A percentile compares a stretch with the other conserved stretches of the same genome.
Evolutionary conservation across 2,797 vertebrate species (phyloP).

Genomic region (Propithecus deckenii): DNA sequence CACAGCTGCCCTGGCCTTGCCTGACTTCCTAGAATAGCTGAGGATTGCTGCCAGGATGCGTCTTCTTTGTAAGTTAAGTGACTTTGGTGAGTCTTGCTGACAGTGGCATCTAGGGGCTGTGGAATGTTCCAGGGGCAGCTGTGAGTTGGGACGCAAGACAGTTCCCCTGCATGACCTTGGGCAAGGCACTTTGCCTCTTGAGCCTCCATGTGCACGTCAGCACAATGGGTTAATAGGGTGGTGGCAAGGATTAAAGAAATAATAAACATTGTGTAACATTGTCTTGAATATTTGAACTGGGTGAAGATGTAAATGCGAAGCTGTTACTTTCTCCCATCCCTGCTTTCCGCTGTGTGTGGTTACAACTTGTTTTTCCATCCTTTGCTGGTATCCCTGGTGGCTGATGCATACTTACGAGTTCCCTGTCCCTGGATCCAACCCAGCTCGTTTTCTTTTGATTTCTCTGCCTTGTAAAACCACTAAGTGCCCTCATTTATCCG

Average conservation of each 20-base stretch:
- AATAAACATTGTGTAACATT: fast-evolving
- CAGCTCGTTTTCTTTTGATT: neutral
- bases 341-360: too few species aligned
- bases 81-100: neutral
- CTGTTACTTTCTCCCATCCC: neutral
- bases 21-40: neutral
- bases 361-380: neutral
- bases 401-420: fast-evolving
- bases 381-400: neutral
- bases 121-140: neutral
- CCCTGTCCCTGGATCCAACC: neutral
- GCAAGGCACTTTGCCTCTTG: neutral
- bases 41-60: neutral
- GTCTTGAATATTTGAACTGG: neutral
- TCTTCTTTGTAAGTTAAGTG: neutral
- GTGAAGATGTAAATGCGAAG: fast-evolving
- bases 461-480: neutral
- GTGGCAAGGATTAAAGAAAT: neutral
- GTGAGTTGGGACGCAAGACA: neutral
- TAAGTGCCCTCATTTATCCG: neutral
- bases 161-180: fast-evolving
- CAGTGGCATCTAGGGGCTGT: neutral
- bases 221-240: neutral
- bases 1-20: neutral
- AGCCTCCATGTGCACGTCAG: fast-evolving